Percentiles rank a stretch among this genome's conserved stretches.
These are phyloP conservation scores for Paratilapia polleni DNA, from an alignment of 2,113 vertebrate genomes.

Conservation along the genomic window DNA sequence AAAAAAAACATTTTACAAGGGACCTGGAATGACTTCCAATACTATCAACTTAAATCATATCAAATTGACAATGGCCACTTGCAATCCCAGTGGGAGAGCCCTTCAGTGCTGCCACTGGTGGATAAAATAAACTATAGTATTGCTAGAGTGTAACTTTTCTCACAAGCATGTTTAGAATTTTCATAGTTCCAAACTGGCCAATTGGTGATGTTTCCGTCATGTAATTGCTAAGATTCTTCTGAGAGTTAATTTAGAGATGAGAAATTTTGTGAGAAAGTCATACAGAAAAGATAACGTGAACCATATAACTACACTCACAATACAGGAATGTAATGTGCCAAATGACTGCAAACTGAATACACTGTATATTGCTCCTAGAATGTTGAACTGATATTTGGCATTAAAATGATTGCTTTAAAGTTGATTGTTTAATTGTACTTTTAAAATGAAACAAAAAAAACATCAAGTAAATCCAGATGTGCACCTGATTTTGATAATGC, in stretches of 20 bases:
- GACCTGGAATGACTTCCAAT: background rate
- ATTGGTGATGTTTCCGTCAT: background rate
- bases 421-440: background rate
- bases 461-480: background rate
- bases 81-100: too few species aligned
- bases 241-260: background rate
- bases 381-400: background rate
- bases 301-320: background rate
- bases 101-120: background rate
- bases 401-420: background rate
- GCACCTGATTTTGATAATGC: background rate
- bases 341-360: too few species aligned
- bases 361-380: background rate
- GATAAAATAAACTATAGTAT: background rate
- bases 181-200: background rate
- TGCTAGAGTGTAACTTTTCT: background rate
- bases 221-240: background rate
- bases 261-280: background rate
- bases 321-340: too few species aligned
- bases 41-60: too few species aligned
- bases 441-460: accelerated
- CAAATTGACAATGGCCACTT: too few species aligned
- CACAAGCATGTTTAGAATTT: background rate
- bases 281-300: background rate
- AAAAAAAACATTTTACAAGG: too few species aligned